Evolutionary conservation across 2,888 invertebrate species (phyloP).

Genomic region (Ochropleura leucogaster): DNA sequence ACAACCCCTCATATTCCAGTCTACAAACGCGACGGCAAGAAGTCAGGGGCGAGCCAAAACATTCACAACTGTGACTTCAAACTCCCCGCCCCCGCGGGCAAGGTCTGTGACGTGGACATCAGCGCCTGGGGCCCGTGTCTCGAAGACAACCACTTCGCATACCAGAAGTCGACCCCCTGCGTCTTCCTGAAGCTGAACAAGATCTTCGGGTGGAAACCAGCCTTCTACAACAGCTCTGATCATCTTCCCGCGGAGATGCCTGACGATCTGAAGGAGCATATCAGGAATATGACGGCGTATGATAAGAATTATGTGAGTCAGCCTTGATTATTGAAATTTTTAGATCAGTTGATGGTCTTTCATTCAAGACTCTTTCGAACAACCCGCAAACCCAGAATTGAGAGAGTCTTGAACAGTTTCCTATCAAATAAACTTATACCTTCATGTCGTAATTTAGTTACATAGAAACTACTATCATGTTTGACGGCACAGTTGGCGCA

Average conservation of each 20-base stretch:
- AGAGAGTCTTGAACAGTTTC: not conserved
- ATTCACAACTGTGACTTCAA: slow-evolving; percentile 94
- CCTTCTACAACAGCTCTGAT: slow-evolving; percentile 94
- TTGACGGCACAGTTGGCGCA: no score
- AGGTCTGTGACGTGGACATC: slow-evolving; percentile 97
- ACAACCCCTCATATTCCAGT: slow-evolving; percentile 83
- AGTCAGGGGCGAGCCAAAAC: slow-evolving; percentile 93
- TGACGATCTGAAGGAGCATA: slow-evolving; percentile 92
- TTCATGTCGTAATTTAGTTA: not conserved
- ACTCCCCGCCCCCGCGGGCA: slow-evolving; percentile 92
- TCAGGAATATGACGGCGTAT: slow-evolving; percentile 88
- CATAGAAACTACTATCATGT: not conserved
- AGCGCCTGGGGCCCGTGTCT: slow-evolving; percentile 95
- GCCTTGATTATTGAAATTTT: not conserved
- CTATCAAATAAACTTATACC: not conserved
- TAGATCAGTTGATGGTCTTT: not conserved
- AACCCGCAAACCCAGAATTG: no score
- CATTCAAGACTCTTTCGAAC: no score
- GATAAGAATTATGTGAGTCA: slow-evolving; percentile 85
- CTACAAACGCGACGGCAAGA: slow-evolving; percentile 93
- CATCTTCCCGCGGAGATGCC: slow-evolving; percentile 95
- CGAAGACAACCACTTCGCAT: slow-evolving; percentile 96
- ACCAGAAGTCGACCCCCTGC: slow-evolving; percentile 97
- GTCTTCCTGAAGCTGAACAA: slow-evolving; percentile 98
- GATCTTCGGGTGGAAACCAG: slow-evolving; percentile 97